These are phyloP conservation scores for Baronia brevicornis DNA, from an alignment of 2,888 invertebrate species.

Conservation along the genomic window DNA sequence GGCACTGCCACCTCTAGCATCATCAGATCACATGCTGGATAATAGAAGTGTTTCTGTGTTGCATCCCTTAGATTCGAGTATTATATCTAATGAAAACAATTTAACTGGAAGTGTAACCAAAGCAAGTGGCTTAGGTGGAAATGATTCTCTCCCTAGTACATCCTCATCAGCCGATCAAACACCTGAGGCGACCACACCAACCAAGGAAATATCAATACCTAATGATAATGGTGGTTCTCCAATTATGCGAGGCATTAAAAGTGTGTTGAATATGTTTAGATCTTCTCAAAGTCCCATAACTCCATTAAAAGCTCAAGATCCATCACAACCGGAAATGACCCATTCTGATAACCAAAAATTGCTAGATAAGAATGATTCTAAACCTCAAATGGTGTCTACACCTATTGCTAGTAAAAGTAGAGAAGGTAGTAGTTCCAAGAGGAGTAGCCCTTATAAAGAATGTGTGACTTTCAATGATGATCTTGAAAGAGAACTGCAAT, in stretches of 20 bases:
- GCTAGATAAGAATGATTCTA: constrained; percentile 12
- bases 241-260: constrained; percentile 61
- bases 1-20: constrained; percentile 43
- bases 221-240: constrained; percentile 54
- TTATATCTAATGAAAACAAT: constrained; percentile 28
- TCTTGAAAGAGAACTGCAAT: constrained; percentile 55
- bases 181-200: constrained; percentile 61
- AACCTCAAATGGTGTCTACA: constrained; percentile 39
- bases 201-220: constrained; percentile 47
- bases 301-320: constrained; percentile 27
- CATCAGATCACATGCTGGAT: constrained; percentile 35
- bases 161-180: constrained; percentile 49
- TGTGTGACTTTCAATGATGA: constrained; percentile 59
- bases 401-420: constrained; percentile 42
- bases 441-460: constrained; percentile 54
- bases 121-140: constrained; percentile 45
- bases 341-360: constrained; percentile 19
- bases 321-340: constrained; percentile 15
- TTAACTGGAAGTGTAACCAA: constrained; percentile 36
- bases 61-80: constrained; percentile 32
- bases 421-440: constrained; percentile 36
- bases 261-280: constrained; percentile 61
- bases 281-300: constrained; percentile 62
- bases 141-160: constrained; percentile 45
- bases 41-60: constrained; percentile 34